These are phyloP conservation scores for Lateolabrax maculatus DNA, from an alignment of 2,797 vertebrate genomes.

Conservation along the genomic window DNA sequence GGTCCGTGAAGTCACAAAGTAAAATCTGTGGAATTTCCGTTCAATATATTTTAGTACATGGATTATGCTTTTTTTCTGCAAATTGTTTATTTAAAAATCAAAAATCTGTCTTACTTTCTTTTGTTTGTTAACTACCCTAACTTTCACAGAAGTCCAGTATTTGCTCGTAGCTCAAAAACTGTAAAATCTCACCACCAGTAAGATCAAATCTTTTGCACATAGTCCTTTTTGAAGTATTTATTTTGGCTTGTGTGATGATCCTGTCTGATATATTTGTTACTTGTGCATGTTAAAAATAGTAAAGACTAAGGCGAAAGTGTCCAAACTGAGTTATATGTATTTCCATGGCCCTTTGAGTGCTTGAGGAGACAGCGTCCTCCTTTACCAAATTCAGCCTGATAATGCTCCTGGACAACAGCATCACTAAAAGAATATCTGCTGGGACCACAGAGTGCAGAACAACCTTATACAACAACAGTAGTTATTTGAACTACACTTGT, in stretches of 20 bases:
- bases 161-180: background rate
- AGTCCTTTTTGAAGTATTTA: background rate
- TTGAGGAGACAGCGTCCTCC: background rate
- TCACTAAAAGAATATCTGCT: conserved; percentile 1
- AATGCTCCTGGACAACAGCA: background rate
- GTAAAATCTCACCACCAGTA: background rate
- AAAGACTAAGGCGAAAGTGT: background rate
- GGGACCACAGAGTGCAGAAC: background rate
- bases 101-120: background rate
- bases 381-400: background rate
- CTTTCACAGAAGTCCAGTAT: background rate
- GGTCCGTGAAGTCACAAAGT: background rate
- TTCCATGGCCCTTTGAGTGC: background rate
- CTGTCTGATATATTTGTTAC: background rate
- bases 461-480: background rate
- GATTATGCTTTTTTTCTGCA: background rate
- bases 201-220: background rate
- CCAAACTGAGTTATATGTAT: background rate
- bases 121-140: background rate
- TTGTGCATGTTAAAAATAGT: background rate
- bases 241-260: background rate
- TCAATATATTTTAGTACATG: background rate
- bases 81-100: background rate
- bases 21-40: background rate
- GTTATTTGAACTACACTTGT: background rate